Conservation (phyloP, 2,888 invertebrate genomes). For the Amphimallon solstitiale region DNA sequence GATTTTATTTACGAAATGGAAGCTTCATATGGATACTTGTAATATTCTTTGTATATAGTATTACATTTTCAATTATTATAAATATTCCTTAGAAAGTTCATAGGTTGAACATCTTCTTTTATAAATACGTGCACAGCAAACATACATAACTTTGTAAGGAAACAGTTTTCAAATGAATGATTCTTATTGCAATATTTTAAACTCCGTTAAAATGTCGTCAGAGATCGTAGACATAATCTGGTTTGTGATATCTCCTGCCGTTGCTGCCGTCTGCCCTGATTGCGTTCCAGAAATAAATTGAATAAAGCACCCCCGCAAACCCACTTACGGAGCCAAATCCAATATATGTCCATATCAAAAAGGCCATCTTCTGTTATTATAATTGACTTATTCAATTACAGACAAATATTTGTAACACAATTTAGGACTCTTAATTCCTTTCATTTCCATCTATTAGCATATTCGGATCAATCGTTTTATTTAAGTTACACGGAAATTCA, state of each 20-base stretch:
- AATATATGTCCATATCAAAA: conserved; percentile 38
- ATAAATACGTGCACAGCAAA: too few relatives aligned
- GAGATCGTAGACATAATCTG: conserved; percentile 17
- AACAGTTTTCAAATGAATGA: background rate
- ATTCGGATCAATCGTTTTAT: too few relatives aligned
- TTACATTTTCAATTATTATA: too few relatives aligned
- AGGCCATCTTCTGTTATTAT: conserved; percentile 23
- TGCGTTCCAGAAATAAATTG: conserved; percentile 47
- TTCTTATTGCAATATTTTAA: background rate
- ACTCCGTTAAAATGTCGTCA: background rate
- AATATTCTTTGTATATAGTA: too few relatives aligned
- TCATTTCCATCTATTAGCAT: background rate
- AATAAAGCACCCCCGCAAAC: conserved; percentile 45
- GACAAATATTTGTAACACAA: conserved; percentile 2
- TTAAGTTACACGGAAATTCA: too few relatives aligned
- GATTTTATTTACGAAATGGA: too few relatives aligned
- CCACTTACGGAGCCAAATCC: conserved; percentile 44
- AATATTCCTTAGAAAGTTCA: too few relatives aligned
- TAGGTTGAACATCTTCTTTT: too few relatives aligned
- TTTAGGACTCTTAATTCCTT: background rate
- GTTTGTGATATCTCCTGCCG: background rate
- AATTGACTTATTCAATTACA: conserved; percentile 29
- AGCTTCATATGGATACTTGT: too few relatives aligned
- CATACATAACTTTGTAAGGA: too few relatives aligned
- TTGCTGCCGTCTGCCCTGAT: conserved; percentile 38